A percentile compares a stretch with the other conserved stretches of the same genome.
Conservation (phyloP, 2,797 vertebrate species). For the Antrozous pallidus region DNA sequence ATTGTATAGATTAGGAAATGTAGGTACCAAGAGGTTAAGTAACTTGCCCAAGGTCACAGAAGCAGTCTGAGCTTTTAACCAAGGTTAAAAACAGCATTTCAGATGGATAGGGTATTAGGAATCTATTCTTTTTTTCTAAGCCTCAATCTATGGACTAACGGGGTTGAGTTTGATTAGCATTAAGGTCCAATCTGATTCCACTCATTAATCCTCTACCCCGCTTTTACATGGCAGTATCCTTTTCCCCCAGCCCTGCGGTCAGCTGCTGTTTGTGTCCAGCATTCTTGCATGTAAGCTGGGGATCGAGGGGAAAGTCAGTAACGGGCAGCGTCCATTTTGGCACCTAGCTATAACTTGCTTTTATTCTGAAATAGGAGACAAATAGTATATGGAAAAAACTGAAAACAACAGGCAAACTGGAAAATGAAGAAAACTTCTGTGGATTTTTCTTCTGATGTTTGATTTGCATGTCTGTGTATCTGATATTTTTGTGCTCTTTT, state of each 20-base stretch:
- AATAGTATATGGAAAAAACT: not conserved
- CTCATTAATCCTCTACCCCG: not conserved
- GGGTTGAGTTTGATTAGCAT: not conserved
- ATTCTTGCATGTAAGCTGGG: not conserved
- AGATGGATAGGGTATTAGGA: not conserved
- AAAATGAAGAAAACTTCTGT: not conserved
- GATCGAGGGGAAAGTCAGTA: not conserved
- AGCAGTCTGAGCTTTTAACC: not conserved
- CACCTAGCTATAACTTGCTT: not conserved
- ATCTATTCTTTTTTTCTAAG: not conserved
- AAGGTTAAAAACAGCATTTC: not conserved
- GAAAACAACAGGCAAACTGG: slow-evolving; percentile 5
- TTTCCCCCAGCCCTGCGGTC: not conserved
- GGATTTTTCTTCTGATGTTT: slow-evolving; percentile 1
- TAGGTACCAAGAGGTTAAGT: slow-evolving; percentile 21
- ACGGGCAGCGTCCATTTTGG: slow-evolving; percentile 2
- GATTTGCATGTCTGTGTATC: not conserved
- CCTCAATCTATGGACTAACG: not conserved
- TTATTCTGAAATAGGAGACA: slow-evolving; percentile 19
- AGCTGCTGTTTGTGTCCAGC: not conserved
- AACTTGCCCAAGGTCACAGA: slow-evolving; percentile 34
- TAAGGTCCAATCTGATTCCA: not conserved
- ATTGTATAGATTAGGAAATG: slow-evolving; percentile 30
- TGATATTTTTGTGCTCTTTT: slow-evolving; percentile 16
- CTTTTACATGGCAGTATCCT: not conserved